Base-by-base conservation (phyloP, 2,113 vertebrate genomes). In the Callopanchax toddi region DNA sequence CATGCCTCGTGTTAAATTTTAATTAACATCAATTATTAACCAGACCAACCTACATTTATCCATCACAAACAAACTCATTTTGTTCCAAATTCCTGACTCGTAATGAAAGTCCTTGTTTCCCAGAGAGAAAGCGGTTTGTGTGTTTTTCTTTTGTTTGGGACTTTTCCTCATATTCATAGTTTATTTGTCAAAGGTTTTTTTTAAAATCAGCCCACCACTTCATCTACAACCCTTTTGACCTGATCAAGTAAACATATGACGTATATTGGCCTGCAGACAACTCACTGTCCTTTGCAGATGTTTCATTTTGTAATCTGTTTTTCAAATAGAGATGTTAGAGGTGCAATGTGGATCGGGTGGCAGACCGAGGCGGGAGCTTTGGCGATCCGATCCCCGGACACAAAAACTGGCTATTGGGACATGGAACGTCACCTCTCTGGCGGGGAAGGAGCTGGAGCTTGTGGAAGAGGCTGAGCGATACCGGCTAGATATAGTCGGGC, bases 1-100 rank as follows among this genome's bases (percentile, higher is more conserved):
- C 59, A 58, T 16, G 25, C 44, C 29, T 51, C 44, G 3, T 76
- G 78, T 72, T 81, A 58, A 60, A 65, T 73, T 83, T 82, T 83
- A 74, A 86, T 88, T 70, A 66, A 18, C 60, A 49, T 53, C 26
- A 60, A 15, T 32, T 15, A 46, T 51, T 39, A 60, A 17, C 37
- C 20, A 46, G 32, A 54, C 44, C 46, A 34, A 18, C 26, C 34
- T 20, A 17, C 5, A 42, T 66, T 74, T 60, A 58, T 60, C 50
- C 65, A 46, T 39, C 20, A 53, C 25, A 56, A 73, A 56, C 61
- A 61, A 64, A 72, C 39, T 3, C n/a, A 57, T 29, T 60, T 29
- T 49, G 20, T 49, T 75, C 17, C 42, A 42, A 58, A 53, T 67
- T 58, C 20, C 17, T 22, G 6, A 40, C 43, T 46, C 60, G 16